A percentile compares a stretch with the other conserved stretches of the same genome.
Evolutionary conservation across 2,888 invertebrate species (phyloP).

Genomic region (Oscheius sp.): DNA sequence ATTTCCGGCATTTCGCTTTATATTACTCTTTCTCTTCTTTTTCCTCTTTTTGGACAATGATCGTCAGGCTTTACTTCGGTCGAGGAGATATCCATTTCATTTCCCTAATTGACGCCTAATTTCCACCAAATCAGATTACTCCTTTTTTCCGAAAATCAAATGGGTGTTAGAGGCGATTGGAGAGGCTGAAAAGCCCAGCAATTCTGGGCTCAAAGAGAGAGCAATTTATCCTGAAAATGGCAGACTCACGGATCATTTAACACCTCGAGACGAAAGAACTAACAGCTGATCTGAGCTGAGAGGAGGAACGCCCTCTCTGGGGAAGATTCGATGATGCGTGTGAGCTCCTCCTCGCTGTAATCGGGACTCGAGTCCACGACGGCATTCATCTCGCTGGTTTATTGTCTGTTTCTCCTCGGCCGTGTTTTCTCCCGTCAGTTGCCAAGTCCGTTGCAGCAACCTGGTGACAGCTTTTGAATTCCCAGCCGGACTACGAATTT

Average conservation of each 20-base stretch:
- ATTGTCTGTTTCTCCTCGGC: constrained; percentile 7
- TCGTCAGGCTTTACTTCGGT: neutral
- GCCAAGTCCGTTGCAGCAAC: constrained; percentile 22
- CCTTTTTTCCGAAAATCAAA: too few relatives aligned
- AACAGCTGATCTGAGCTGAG: too few relatives aligned
- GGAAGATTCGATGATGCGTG: too few relatives aligned
- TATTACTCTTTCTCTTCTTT: constrained; percentile 17
- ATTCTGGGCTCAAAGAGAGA: too few relatives aligned
- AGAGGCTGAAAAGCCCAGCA: neutral
- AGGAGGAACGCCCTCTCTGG: too few relatives aligned
- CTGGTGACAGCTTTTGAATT: too few relatives aligned
- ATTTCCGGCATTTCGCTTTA: constrained; percentile 18
- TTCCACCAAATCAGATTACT: neutral
- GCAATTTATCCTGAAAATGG: too few relatives aligned
- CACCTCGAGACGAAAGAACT: too few relatives aligned
- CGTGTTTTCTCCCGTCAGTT: constrained; percentile 19
- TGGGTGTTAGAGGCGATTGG: neutral
- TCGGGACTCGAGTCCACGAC: neutral
- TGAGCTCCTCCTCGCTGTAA: too few relatives aligned
- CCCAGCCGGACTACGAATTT: constrained; percentile 11
- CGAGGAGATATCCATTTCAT: too few relatives aligned
- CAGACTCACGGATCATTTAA: too few relatives aligned
- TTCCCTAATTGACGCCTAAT: too few relatives aligned
- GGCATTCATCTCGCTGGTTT: constrained; percentile 19
- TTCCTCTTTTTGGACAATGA: neutral